A percentile compares a stretch with the other conserved stretches of the same genome.
Evolutionary conservation across 2,888 invertebrate species (phyloP).

Genomic region (Acleris cristana): DNA sequence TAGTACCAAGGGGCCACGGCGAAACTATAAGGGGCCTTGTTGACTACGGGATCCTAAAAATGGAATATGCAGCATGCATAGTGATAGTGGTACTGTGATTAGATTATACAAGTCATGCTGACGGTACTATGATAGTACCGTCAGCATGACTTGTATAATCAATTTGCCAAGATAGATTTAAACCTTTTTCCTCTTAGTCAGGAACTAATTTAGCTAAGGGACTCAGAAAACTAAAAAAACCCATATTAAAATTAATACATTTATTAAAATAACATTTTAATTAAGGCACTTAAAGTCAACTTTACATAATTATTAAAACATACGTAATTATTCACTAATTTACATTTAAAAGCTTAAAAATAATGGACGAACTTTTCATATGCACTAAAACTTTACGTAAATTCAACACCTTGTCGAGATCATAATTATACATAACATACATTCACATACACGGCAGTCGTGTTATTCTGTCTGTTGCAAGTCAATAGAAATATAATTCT

Average conservation of each 20-base stretch:
- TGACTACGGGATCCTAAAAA: too few species aligned
- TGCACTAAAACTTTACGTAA: slow-evolving; percentile 7
- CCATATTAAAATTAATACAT: slow-evolving; percentile 22
- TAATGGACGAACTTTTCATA: slow-evolving; percentile 32
- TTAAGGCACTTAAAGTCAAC: slow-evolving; percentile 32
- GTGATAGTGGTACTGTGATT: too few species aligned
- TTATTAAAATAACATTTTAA: slow-evolving; percentile 28
- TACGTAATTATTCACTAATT: slow-evolving; percentile 10
- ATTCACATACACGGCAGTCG: not conserved
- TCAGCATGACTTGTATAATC: too few species aligned
- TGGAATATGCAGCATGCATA: too few species aligned
- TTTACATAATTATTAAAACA: slow-evolving; percentile 12
- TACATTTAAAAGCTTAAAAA: slow-evolving; percentile 26
- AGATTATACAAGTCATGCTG: too few species aligned
- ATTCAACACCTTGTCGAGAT: slow-evolving; percentile 21
- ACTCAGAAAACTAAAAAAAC: not conserved
- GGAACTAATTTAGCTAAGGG: too few species aligned
- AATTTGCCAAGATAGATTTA: too few species aligned
- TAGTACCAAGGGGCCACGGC: too few species aligned
- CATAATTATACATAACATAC: slow-evolving; percentile 1
- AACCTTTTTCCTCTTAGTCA: too few species aligned
- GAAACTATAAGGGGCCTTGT: too few species aligned
- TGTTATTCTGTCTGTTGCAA: not conserved
- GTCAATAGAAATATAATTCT: too few species aligned
- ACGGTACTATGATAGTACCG: too few species aligned